These are phyloP conservation scores for Hydrotaea diabolus DNA, from an alignment of 2,888 invertebrate genomes.

Conservation along the genomic window DNA sequence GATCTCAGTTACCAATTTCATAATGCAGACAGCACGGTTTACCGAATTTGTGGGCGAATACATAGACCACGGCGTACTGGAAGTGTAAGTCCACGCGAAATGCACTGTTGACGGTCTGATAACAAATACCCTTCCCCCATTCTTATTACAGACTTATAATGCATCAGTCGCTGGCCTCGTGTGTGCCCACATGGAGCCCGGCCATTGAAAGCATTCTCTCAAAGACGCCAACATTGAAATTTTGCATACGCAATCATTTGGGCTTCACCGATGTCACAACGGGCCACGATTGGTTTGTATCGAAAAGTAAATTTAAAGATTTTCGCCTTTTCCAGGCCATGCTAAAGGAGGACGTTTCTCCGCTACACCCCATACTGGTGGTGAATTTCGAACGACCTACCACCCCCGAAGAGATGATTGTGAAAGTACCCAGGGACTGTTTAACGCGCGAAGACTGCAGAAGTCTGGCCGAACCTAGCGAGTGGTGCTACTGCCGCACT, in stretches of 20 bases:
- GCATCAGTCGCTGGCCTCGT: slow-evolving; percentile 73
- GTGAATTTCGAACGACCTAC: slow-evolving; percentile 74
- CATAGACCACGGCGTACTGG: slow-evolving; percentile 74
- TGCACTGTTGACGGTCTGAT: no score
- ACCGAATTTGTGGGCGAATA: slow-evolving; percentile 73
- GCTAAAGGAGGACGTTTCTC: slow-evolving; percentile 75
- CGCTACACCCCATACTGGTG: slow-evolving; percentile 74
- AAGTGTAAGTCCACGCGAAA: slow-evolving; percentile 71
- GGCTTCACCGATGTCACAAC: slow-evolving; percentile 84
- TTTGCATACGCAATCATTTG: slow-evolving; percentile 84
- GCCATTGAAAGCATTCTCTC: slow-evolving; percentile 84
- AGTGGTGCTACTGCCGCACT: slow-evolving; percentile 75
- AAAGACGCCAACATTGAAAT: slow-evolving; percentile 84
- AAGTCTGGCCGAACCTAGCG: not conserved
- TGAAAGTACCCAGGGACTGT: slow-evolving; percentile 68
- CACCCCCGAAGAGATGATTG: slow-evolving; percentile 62
- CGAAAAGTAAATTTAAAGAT: slow-evolving; percentile 74
- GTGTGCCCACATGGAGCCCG: slow-evolving; percentile 83
- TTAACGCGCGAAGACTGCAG: slow-evolving; percentile 47
- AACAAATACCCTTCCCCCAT: not conserved
- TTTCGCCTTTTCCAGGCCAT: slow-evolving; percentile 73
- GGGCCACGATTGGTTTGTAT: slow-evolving; percentile 77
- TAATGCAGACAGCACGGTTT: slow-evolving; percentile 76
- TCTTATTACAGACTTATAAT: slow-evolving; percentile 71
- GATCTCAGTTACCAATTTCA: slow-evolving; percentile 76